phyloP scores from a whole-genome alignment of 2,888 invertebrate genomes.

The Agrochola macilenta region DNA sequence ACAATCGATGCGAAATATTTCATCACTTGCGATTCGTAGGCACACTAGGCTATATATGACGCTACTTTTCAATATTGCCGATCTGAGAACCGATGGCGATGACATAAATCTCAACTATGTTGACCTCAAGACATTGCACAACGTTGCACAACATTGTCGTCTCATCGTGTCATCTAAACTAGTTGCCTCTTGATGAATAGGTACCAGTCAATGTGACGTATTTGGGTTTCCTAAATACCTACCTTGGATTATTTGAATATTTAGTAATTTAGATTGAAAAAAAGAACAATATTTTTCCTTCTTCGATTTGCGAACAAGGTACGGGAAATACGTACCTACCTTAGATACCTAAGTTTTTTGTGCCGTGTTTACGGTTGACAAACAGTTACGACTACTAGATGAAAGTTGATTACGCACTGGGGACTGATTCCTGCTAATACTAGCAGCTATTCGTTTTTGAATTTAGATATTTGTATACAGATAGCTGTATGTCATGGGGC shows the following conservation, averaged over 20 bases:
- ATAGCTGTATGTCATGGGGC: background rate
- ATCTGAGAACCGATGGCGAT: background rate
- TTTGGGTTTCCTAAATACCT: conserved; percentile 22
- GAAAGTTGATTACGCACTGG: background rate
- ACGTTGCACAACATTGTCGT: conserved; percentile 24
- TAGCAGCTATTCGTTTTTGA: too few species aligned
- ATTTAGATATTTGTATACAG: background rate
- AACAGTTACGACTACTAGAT: background rate
- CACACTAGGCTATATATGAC: background rate
- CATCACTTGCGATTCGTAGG: background rate
- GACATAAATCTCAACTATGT: conserved; percentile 18
- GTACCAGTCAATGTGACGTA: conserved; percentile 8
- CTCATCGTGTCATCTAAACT: conserved; percentile 11
- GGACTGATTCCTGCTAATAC: background rate
- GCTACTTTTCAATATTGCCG: conserved; percentile 10
- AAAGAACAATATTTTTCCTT: background rate
- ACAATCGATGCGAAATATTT: background rate
- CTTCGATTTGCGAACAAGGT: background rate
- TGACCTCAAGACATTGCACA: conserved; percentile 29
- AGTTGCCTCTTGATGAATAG: background rate
- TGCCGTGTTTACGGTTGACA: background rate
- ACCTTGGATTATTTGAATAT: background rate
- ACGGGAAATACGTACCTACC: background rate
- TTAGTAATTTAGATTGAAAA: background rate
- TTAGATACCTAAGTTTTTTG: too few species aligned